Evolutionary conservation across 2,888 invertebrate species (phyloP).

Genomic region (Drosophila mimica): DNA sequence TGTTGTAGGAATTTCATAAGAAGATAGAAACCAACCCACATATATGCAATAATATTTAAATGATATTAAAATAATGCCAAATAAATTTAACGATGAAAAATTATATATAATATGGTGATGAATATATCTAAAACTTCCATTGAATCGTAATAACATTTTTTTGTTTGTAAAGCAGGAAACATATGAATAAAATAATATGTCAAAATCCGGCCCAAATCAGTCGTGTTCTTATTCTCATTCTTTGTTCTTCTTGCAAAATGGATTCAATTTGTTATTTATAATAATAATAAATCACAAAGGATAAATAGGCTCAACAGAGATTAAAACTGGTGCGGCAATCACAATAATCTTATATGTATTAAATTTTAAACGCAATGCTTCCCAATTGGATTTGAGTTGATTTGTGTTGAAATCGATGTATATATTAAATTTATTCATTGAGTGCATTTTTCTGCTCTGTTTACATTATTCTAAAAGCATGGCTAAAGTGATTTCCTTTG

Average conservation of each 20-base stretch:
- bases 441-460: slow-evolving; percentile 16
- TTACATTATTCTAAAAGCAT: slow-evolving; percentile 17
- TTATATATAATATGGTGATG: too few relatives aligned
- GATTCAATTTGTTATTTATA: background rate
- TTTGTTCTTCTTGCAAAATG: background rate
- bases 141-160: too few relatives aligned
- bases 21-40: too few relatives aligned
- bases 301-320: background rate
- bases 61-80: background rate
- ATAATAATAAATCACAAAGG: background rate
- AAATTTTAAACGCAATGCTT: background rate
- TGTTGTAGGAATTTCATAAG: too few relatives aligned
- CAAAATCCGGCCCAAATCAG: background rate
- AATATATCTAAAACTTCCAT: background rate
- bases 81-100: background rate
- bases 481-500: background rate
- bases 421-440: slow-evolving; percentile 9
- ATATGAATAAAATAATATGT: background rate
- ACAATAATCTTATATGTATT: slow-evolving; percentile 1
- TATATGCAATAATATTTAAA: background rate
- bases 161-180: background rate
- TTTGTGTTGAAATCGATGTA: slow-evolving; percentile 20
- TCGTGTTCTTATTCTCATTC: too few relatives aligned
- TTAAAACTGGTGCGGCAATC: slow-evolving; percentile 6
- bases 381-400: slow-evolving; percentile 22